These are phyloP conservation scores for Sebastolobus altivelis DNA, from an alignment of 2,797 vertebrate genomes.

Conservation along the genomic window DNA sequence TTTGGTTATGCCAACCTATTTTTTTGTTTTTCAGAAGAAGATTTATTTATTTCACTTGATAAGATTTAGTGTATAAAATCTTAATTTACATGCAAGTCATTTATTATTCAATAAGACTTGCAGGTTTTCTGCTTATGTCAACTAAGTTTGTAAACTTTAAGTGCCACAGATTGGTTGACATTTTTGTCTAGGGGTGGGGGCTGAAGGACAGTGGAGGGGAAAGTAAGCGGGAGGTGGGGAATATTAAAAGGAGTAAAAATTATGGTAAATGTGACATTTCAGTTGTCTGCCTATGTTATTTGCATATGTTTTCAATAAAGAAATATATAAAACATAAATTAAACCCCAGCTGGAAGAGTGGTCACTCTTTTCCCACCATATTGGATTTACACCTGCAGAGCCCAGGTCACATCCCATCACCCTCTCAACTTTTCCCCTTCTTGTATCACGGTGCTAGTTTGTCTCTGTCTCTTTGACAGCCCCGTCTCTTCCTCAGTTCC, in stretches of 20 bases:
- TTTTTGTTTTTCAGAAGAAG: background rate
- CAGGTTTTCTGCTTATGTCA: background rate
- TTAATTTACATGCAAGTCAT: background rate
- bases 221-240: background rate
- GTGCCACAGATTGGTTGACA: background rate
- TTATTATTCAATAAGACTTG: background rate
- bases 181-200: background rate
- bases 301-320: constrained; percentile 15
- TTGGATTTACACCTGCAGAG: constrained; percentile 28
- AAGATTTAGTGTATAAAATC: background rate
- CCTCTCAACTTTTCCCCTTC: background rate
- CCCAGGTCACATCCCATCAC: background rate
- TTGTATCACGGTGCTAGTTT: constrained; percentile 1
- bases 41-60: background rate
- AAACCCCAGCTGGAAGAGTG: background rate
- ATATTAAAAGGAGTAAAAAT: background rate
- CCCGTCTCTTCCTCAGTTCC: constrained; percentile 4
- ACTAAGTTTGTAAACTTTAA: background rate
- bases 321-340: background rate
- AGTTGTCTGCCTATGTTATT: background rate
- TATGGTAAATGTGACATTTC: background rate
- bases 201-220: background rate
- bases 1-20: background rate
- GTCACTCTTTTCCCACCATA: background rate
- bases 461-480: constrained; percentile 26